A percentile compares a stretch with the other conserved stretches of the same genome.
phyloP scores from a whole-genome alignment of 2,113 vertebrate genomes.

The Morone saxatilis region DNA sequence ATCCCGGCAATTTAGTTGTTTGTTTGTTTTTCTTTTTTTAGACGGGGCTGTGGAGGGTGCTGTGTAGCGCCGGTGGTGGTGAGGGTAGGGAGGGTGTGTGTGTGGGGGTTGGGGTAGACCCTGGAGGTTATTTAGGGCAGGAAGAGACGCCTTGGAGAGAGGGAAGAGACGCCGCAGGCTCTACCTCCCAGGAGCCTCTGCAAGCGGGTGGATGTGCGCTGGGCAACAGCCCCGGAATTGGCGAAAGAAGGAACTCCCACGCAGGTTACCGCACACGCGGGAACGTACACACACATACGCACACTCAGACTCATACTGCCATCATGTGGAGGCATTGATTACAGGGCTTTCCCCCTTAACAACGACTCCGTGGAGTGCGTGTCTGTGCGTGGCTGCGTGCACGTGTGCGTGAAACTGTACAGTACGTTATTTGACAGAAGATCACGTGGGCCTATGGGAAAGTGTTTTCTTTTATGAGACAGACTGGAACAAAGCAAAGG shows the following conservation, averaged over 20 bases:
- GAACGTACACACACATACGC: slow-evolving; percentile 24
- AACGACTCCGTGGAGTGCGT: slow-evolving; percentile 32
- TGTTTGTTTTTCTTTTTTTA: background rate
- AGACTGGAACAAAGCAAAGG: background rate
- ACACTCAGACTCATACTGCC: slow-evolving; percentile 81
- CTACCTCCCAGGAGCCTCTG: slow-evolving; percentile 74
- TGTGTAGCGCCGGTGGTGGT: slow-evolving; percentile 24
- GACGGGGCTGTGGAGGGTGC: background rate
- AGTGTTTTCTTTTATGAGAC: background rate
- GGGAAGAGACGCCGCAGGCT: slow-evolving; percentile 55
- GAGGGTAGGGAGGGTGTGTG: background rate
- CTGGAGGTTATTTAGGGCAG: slow-evolving; percentile 56
- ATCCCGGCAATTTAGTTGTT: slow-evolving; percentile 43
- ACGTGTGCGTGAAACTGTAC: slow-evolving; percentile 18
- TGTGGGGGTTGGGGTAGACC: slow-evolving; percentile 2
- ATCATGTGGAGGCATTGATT: slow-evolving; percentile 84
- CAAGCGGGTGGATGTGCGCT: slow-evolving; percentile 65
- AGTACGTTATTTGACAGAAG: slow-evolving; percentile 36
- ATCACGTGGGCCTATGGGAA: slow-evolving; percentile 37
- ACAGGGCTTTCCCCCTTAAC: slow-evolving; percentile 72
- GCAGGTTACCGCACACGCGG: slow-evolving; percentile 65
- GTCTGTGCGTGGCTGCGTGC: slow-evolving; percentile 32
- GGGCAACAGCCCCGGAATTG: slow-evolving; percentile 87
- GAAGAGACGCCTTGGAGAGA: slow-evolving; percentile 66
- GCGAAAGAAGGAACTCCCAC: slow-evolving; percentile 87